These are phyloP conservation scores for Furnarius figulus DNA, from an alignment of 2,113 vertebrate species.

Conservation along the genomic window DNA sequence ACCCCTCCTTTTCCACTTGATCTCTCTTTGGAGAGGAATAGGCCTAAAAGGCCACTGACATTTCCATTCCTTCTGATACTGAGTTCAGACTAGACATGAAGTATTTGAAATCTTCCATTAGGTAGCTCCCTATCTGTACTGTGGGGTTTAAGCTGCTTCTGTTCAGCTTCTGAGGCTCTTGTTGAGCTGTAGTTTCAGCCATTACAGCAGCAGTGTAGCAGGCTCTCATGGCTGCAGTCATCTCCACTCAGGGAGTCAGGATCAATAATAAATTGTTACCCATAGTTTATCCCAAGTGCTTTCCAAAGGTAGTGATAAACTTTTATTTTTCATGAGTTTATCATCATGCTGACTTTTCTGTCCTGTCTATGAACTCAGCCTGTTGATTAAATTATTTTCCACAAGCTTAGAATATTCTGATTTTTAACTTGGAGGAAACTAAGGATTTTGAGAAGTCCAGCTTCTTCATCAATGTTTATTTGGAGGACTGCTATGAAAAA, in stretches of 20 bases:
- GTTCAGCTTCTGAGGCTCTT: background rate
- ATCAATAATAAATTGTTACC: background rate
- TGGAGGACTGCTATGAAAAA: background rate
- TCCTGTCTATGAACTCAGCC: background rate
- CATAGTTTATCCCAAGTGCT: background rate
- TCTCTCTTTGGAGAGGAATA: background rate
- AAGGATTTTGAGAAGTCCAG: background rate
- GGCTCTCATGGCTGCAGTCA: background rate
- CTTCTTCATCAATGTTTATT: background rate
- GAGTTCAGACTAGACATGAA: background rate
- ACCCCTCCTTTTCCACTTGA: constrained; percentile 2
- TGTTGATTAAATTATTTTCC: background rate
- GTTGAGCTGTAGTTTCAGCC: background rate
- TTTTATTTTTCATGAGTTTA: background rate
- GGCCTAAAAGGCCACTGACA: background rate
- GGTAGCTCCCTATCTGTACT: background rate
- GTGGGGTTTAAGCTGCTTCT: background rate
- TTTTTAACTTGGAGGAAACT: background rate
- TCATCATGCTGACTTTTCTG: background rate
- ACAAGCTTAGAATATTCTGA: background rate
- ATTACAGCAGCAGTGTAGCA: background rate
- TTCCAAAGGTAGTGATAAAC: background rate
- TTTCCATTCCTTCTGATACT: constrained; percentile 6
- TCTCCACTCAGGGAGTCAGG: background rate
- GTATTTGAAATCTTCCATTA: background rate